These are phyloP conservation scores for Taxidea taxus DNA, from an alignment of 2,113 vertebrate genomes.

Conservation along the genomic window DNA sequence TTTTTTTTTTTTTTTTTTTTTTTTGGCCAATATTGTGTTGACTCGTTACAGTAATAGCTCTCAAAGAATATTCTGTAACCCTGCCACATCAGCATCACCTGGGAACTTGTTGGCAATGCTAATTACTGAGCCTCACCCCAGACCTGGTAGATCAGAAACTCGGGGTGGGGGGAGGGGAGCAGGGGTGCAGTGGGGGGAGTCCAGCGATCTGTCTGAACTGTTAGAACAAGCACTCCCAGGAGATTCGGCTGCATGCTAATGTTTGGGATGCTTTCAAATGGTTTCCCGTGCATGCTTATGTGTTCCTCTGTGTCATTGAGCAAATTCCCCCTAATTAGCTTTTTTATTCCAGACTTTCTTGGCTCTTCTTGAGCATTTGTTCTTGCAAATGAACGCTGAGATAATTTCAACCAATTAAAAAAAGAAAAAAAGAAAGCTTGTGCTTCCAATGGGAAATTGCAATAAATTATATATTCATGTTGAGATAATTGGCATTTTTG, in stretches of 20 bases:
- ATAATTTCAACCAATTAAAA: constrained; percentile 1
- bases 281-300: background rate
- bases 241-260: background rate
- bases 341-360: background rate
- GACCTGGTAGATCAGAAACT: background rate
- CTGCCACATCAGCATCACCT: background rate
- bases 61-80: background rate
- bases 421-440: background rate
- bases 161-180: too few relatives aligned
- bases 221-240: background rate
- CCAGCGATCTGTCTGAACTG: background rate
- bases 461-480: background rate
- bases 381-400: background rate
- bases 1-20: background rate
- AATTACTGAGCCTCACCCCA: background rate
- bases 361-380: background rate
- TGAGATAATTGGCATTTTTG: background rate
- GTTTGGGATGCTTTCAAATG: background rate
- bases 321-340: background rate
- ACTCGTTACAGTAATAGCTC: background rate
- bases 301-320: background rate
- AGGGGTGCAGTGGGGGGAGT: background rate
- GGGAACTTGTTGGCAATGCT: background rate
- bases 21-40: background rate
- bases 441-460: background rate